phyloP scores from a whole-genome alignment of 1,140 invertebrate species.

The Hesperophylax magnus region DNA sequence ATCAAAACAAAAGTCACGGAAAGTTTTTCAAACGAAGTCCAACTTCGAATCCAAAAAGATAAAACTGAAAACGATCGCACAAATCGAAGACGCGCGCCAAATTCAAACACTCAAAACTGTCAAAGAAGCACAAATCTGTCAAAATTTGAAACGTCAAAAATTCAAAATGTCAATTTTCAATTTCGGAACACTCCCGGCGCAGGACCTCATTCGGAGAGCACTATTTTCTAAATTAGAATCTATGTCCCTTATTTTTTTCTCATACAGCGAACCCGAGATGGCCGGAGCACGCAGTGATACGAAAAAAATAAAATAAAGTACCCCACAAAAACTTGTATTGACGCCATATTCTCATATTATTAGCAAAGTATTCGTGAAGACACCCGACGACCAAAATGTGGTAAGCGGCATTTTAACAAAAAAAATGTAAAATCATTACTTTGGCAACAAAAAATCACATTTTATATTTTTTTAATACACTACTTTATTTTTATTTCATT shows the following conservation, averaged over 20 bases:
- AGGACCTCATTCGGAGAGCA: slow-evolving; percentile 48
- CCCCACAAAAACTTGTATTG: slow-evolving; percentile 53
- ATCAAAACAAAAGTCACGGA: no score
- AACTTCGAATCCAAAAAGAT: no score
- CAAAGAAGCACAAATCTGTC: neutral
- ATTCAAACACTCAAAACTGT: no score
- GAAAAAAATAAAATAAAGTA: slow-evolving; percentile 50
- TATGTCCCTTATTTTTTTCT: slow-evolving; percentile 44
- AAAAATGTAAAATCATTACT: neutral
- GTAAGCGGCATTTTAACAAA: neutral
- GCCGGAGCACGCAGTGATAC: slow-evolving; percentile 56
- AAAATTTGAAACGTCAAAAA: neutral
- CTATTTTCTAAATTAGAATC: slow-evolving; percentile 55
- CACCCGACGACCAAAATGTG: neutral
- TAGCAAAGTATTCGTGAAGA: slow-evolving; percentile 46
- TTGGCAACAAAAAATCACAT: neutral
- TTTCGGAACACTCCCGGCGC: slow-evolving; percentile 42
- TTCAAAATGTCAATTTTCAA: neutral
- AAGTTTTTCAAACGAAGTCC: no score
- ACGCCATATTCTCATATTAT: slow-evolving; percentile 53
- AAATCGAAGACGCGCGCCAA: no score
- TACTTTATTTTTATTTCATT: neutral
- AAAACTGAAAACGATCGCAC: no score
- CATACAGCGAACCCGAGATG: slow-evolving; percentile 45
- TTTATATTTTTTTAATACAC: neutral